Conservation (phyloP, 2,888 invertebrate species). For the Leptopilina myrica region DNA sequence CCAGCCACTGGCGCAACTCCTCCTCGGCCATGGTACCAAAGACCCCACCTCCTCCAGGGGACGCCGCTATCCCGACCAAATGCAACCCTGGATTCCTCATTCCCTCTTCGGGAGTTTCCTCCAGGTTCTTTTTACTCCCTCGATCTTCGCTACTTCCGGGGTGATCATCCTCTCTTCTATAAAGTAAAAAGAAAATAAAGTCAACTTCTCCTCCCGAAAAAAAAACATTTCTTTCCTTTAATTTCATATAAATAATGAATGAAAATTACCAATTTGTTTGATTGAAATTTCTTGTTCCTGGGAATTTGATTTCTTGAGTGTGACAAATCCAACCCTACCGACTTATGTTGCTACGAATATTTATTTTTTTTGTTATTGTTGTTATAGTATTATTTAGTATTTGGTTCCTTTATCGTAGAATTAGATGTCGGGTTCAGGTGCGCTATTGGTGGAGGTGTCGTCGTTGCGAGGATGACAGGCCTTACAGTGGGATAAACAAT, state of each 20-base stretch:
- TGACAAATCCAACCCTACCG: slow-evolving; percentile 53
- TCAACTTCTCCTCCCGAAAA: too few relatives aligned
- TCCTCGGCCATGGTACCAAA: slow-evolving; percentile 76
- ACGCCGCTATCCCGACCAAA: slow-evolving; percentile 75
- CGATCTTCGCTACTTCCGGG: slow-evolving; percentile 70
- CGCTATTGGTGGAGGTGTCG: slow-evolving; percentile 71
- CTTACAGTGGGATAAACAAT: slow-evolving; percentile 74
- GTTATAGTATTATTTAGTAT: slow-evolving; percentile 52
- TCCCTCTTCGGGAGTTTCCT: slow-evolving; percentile 67
- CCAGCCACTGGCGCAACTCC: slow-evolving; percentile 86
- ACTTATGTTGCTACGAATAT: slow-evolving; percentile 42
- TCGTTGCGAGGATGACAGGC: slow-evolving; percentile 75
- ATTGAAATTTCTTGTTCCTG: slow-evolving; percentile 20
- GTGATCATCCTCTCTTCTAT: slow-evolving; percentile 74
- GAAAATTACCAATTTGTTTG: slow-evolving; percentile 42
- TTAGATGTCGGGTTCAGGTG: slow-evolving; percentile 63
- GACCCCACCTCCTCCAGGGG: slow-evolving; percentile 73
- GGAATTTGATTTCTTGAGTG: slow-evolving; percentile 44
- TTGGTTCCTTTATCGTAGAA: slow-evolving; percentile 52
- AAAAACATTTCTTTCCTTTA: too few relatives aligned
- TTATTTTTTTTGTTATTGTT: slow-evolving; percentile 40
- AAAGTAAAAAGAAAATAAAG: neutral
- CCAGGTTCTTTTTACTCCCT: slow-evolving; percentile 71
- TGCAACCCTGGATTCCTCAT: slow-evolving; percentile 75
- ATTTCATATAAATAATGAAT: neutral